phyloP scores from a whole-genome alignment of 2,113 vertebrate genomes.

The Aphelocoma coerulescens region DNA sequence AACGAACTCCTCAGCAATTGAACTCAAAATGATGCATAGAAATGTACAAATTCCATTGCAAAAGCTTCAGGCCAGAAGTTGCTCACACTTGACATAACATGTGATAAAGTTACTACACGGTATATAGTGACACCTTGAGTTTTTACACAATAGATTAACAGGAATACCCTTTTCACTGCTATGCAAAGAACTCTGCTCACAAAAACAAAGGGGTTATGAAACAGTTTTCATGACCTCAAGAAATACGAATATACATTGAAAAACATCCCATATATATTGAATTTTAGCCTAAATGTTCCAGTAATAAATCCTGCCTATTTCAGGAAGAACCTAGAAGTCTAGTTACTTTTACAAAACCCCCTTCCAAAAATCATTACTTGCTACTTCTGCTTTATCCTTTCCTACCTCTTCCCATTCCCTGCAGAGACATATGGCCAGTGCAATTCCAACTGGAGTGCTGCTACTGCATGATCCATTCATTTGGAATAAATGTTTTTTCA shows the following conservation, averaged over 20 bases:
- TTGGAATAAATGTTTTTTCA: neutral
- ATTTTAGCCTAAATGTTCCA: conserved; percentile 52
- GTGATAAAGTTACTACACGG: conserved; percentile 69
- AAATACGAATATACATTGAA: conserved; percentile 57
- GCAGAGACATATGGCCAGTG: conserved; percentile 1
- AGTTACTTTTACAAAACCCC: conserved; percentile 14
- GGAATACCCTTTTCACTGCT: conserved; percentile 55
- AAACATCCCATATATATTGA: conserved; percentile 59
- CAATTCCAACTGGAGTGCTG: neutral
- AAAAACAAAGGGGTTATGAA: conserved; percentile 58
- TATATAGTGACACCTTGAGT: conserved; percentile 59
- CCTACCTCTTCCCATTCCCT: conserved; percentile 3
- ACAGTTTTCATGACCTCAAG: conserved; percentile 55
- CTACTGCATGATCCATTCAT: neutral
- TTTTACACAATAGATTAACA: conserved; percentile 60
- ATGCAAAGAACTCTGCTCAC: conserved; percentile 55
- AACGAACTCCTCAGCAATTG: conserved; percentile 67
- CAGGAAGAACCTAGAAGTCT: conserved; percentile 52
- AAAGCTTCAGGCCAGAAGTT: conserved; percentile 66
- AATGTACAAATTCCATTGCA: conserved; percentile 64
- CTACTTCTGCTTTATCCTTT: conserved; percentile 1
- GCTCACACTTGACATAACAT: conserved; percentile 68
- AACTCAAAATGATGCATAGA: conserved; percentile 75
- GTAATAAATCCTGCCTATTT: conserved; percentile 48
- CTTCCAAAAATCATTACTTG: neutral